Evolutionary conservation across 2,797 vertebrate genomes (phyloP), one percentile per base, ranked within the genome.

Genomic region (Gastrophryne carolinensis): DNA sequence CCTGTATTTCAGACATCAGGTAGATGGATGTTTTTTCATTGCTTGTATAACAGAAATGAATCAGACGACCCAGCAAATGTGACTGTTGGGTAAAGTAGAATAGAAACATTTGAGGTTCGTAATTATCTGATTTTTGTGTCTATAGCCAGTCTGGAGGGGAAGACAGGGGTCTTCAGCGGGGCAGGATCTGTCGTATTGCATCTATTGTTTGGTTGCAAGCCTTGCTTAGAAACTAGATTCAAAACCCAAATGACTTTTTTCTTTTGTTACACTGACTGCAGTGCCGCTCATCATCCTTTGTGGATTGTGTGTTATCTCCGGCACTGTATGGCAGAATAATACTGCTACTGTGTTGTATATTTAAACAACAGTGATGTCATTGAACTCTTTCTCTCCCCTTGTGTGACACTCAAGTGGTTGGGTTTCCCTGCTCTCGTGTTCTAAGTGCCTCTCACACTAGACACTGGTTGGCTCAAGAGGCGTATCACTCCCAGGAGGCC

Each of bases 401-500:
- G 37, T 63, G 29, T 44, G 17, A 72, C 50, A 66, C 61, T 50
- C 41, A 78, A 78, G 75, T 60, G 68, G 52, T 60, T 64, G 52
- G 68, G 61, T 72, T 66, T 72, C 66, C 75, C 61, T 49, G 53
- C 66, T 78, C 67, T 78, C 50, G 50, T 56, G 39, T 50, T 65
- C 29, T 78, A 62, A 78, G 75, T 72, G 53, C 68, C 75, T 65
- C 75, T 78, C 68, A 64, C 30, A 66, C 75, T 12, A 58, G 58
- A 54, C 53, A 52, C 68, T 78, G 61, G 21, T 72, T 66, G 60
- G 75, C 60, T 78, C 75, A 78, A 78, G 75, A 72, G 75, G 67
- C 41, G 34, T 26, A 60, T 78, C 65, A 78, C 72, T 52, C 74
- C 75, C 58, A 50, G 66, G 75, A 72, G 75, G 68, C 30, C 44